Evolutionary conservation across 2,888 invertebrate species (phyloP), one percentile per base, ranked within the genome.

Genomic region (Ariolimax columbianus): DNA sequence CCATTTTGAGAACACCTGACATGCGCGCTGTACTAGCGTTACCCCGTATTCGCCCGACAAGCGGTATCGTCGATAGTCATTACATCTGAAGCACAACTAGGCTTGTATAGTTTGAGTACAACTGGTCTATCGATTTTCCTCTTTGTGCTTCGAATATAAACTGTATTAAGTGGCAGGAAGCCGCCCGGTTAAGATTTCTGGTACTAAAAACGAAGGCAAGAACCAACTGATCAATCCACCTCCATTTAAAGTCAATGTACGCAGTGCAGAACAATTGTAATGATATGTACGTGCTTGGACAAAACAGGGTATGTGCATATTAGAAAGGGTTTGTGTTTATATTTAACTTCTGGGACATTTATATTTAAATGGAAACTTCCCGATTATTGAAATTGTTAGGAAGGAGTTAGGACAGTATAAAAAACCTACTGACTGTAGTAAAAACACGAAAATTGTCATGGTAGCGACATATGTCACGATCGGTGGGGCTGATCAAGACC

Each of bases 171-270:
- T 80, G 70, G 68, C 80, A 66, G 66, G 68, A 66, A 80, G 80
- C 70, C 70, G 47, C 33, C 70, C 79, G 68, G 80, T 80, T 80
- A 80, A 80, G 80, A 80, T 80, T 80, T 80, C 80, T 68, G 40
- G 66, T 80, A 70, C 70, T 51, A 6, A 70, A 68, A 80, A 68
- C 66, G 23, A 55, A 55, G 47, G 9, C 17, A 55, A 55, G 23
- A 55, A 55, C 38, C 23, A 19, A 36, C 40, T 80, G 70, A 80
- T 80, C 80, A 80, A 70, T 68, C 80, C 47, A 40, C 79, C 63
- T 79, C 79, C 66, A 79, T 40, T 79, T 79, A 63, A 63, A 79
- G 70, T 70, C 80, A 66, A 43, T 80, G 70, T 70, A 80, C 43
- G 36, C 80, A 43, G 68, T 40, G 33, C 33, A 66, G 70, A 40